Evolutionary conservation across 2,888 invertebrate species (phyloP), one percentile per base, ranked within the genome.

Genomic region (Amphipoea lucens): DNA sequence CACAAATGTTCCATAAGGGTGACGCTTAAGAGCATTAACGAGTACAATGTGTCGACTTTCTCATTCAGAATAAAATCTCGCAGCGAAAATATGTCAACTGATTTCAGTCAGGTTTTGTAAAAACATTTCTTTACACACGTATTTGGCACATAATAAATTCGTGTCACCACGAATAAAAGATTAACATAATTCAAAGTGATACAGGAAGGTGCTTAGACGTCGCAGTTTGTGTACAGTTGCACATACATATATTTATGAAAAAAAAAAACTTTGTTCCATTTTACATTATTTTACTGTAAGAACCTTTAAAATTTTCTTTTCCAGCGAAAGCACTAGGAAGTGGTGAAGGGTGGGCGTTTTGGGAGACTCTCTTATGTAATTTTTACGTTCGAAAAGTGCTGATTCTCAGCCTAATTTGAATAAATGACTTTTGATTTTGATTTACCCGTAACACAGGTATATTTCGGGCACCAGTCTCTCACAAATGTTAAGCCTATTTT

Each of bases 1-100:
- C n/a, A 57, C 36, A 83, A 29, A 84, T 54, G 5, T 79, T 60
- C 40, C n/a, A 40, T 67, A 51, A 54, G 14, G 20, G 11, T n/a
- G 14, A 60, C 11, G 57, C 65, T 48, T 51, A 78, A 67, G 67
- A 80, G 67, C 79, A 45, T 78, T 83, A 62, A 11, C 2, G 45
- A 45, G 45, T 45, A 68, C 29, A 45, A 67, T 57, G 48, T 79
- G 83, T 79, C 84, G 54, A 36, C 54, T 7, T 45, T 54, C 23
- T 48, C 66, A 67, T 51, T 67, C 60, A 36, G 48, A 76, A 45
- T 75, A 76, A 66, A 82, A 65, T 48, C 45, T 12, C 57, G 42
- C 11, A 63, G 36, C 29, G 6, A 60, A 83, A 36, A 62, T 67
- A 54, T 78, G 60, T 84, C 67, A 80, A 62, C n/a, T 29, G 67